Evolutionary conservation across 2,888 invertebrate species (phyloP).

Genomic region (Nematopogon swammerdamellus): DNA sequence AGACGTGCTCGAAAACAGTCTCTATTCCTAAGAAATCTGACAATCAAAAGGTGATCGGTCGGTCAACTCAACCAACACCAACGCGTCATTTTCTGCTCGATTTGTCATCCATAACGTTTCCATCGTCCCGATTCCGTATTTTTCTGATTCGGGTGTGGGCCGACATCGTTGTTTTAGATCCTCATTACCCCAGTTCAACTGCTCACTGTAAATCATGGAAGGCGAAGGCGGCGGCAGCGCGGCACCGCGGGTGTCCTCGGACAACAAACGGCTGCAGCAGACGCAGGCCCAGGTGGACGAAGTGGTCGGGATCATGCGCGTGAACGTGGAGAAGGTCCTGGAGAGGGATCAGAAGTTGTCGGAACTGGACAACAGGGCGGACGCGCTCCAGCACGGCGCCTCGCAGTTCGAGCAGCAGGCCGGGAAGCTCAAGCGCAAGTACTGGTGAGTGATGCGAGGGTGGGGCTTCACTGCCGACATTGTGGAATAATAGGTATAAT

Average conservation of each 20-base stretch:
- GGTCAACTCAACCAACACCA: too few relatives aligned
- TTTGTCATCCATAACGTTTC: too few relatives aligned
- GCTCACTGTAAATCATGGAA: conserved; percentile 30
- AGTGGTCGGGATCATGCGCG: conserved; percentile 93
- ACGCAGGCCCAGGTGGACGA: conserved; percentile 53
- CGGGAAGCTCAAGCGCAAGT: conserved; percentile 93
- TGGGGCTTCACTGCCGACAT: too few relatives aligned
- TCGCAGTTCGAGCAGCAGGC: conserved; percentile 97
- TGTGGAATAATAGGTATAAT: too few relatives aligned
- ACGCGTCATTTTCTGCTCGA: too few relatives aligned
- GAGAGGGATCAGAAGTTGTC: conserved; percentile 95
- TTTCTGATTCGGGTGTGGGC: too few relatives aligned
- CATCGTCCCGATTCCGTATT: too few relatives aligned
- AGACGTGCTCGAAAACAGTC: too few relatives aligned
- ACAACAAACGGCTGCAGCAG: conserved; percentile 46
- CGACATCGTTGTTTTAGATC: too few relatives aligned
- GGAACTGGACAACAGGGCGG: conserved; percentile 92
- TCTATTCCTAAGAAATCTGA: too few relatives aligned
- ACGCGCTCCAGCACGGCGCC: conserved; percentile 91
- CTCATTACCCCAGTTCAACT: too few relatives aligned
- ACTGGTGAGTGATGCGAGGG: conserved; percentile 56
- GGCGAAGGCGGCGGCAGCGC: conserved; percentile 49
- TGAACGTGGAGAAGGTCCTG: conserved; percentile 94
- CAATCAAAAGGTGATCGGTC: too few relatives aligned
- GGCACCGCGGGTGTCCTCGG: conserved; percentile 38